These are phyloP conservation scores for Meghimatium bilineatum DNA, from an alignment of 2,888 invertebrate species.

Conservation along the genomic window DNA sequence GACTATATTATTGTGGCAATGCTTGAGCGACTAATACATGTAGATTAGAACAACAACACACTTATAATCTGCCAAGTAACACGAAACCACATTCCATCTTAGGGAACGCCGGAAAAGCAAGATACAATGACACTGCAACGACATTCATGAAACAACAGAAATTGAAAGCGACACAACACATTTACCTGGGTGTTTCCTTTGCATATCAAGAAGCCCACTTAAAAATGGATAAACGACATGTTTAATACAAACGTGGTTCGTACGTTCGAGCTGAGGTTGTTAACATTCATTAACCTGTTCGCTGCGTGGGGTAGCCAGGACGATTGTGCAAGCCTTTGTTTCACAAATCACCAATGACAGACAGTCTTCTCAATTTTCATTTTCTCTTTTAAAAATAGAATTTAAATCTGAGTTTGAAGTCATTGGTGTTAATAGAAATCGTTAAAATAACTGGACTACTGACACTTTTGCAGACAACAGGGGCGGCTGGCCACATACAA, in stretches of 20 bases:
- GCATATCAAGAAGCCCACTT: not conserved
- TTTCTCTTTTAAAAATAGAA: not conserved
- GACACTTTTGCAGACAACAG: not conserved
- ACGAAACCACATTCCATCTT: no score
- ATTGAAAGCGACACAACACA: not conserved
- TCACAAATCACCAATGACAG: not conserved
- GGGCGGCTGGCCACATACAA: not conserved
- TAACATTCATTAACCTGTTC: constrained; percentile 16
- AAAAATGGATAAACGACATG: not conserved
- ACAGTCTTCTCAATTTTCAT: not conserved
- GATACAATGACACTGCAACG: not conserved
- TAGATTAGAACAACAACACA: no score
- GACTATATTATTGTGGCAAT: no score
- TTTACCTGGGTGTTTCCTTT: not conserved
- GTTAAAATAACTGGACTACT: not conserved
- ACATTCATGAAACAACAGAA: not conserved
- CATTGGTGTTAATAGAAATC: not conserved
- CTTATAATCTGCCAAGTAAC: no score
- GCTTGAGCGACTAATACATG: no score
- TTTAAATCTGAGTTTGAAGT: not conserved
- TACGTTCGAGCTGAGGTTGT: not conserved
- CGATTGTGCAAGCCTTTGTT: not conserved
- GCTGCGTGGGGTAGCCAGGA: not conserved
- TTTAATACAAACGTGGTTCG: not conserved
- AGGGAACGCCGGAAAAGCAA: no score